Evolutionary conservation across 1,140 invertebrate species (phyloP).

Genomic region (Trichomalopsis sarcophagae): DNA sequence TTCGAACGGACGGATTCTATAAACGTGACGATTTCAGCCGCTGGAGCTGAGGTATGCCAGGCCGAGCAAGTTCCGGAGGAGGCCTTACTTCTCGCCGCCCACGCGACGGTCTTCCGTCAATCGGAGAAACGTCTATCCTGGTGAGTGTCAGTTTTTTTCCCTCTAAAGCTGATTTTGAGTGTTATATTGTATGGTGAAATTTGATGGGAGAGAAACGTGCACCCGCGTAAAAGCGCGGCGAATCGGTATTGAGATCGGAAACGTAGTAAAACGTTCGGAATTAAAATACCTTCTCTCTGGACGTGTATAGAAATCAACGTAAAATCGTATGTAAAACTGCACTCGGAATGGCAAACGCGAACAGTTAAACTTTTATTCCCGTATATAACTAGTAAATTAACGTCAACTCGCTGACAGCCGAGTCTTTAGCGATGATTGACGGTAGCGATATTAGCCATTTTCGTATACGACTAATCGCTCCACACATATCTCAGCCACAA

Average conservation of each 20-base stretch:
- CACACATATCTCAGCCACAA: neutral
- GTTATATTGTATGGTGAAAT: too few relatives aligned
- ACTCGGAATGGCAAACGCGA: neutral
- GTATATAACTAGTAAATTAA: too few relatives aligned
- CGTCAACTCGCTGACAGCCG: too few relatives aligned
- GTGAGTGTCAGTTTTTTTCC: neutral
- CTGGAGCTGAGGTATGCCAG: conserved; percentile 65
- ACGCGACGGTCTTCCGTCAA: conserved; percentile 58
- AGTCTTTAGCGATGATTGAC: neutral
- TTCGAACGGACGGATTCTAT: conserved; percentile 4
- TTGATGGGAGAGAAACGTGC: too few relatives aligned
- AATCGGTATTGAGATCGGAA: too few relatives aligned
- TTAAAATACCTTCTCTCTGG: too few relatives aligned
- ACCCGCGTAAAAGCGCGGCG: too few relatives aligned
- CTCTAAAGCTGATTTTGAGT: too few relatives aligned
- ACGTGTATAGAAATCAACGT: neutral
- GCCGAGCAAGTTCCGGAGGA: conserved; percentile 60
- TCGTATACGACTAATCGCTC: neutral
- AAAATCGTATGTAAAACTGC: neutral
- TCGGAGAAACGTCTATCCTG: conserved; percentile 65
- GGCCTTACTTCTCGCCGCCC: conserved; percentile 53
- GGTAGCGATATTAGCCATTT: too few relatives aligned
- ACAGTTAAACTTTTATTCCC: neutral
- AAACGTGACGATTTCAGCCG: conserved; percentile 61
- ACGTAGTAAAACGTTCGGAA: too few relatives aligned